phyloP scores from a whole-genome alignment of 2,113 vertebrate species.

The Tupaia chinensis region DNA sequence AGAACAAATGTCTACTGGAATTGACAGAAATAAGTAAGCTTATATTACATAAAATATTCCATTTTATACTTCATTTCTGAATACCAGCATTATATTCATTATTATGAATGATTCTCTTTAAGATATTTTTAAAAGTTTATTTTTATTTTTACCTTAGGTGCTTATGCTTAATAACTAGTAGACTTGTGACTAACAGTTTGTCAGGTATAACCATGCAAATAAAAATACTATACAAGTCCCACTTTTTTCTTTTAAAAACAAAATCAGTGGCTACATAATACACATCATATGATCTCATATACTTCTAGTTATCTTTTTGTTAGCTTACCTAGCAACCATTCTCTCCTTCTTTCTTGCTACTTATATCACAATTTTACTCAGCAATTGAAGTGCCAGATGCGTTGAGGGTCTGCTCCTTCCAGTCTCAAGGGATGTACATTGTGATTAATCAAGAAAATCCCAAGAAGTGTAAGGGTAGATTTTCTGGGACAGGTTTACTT shows the following conservation, averaged over 20 bases:
- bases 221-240: neutral
- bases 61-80: conserved; percentile 18
- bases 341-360: neutral
- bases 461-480: neutral
- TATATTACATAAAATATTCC: conserved; percentile 52
- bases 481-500: neutral
- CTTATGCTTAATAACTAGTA: neutral
- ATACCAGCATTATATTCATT: conserved; percentile 34
- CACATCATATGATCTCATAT: neutral
- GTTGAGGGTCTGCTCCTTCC: neutral
- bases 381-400: neutral
- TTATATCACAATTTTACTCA: neutral
- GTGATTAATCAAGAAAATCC: neutral
- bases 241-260: conserved; percentile 40
- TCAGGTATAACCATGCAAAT: conserved; percentile 36
- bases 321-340: neutral
- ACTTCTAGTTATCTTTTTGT: neutral
- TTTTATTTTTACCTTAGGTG: neutral
- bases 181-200: neutral
- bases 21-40: neutral
- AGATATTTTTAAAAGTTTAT: conserved; percentile 22
- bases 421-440: neutral
- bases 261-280: neutral
- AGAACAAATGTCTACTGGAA: conserved; percentile 30
- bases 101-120: conserved; percentile 24